Conservation (phyloP, 2,888 invertebrate species). For the Acanthococcus lagerstroemiae region DNA sequence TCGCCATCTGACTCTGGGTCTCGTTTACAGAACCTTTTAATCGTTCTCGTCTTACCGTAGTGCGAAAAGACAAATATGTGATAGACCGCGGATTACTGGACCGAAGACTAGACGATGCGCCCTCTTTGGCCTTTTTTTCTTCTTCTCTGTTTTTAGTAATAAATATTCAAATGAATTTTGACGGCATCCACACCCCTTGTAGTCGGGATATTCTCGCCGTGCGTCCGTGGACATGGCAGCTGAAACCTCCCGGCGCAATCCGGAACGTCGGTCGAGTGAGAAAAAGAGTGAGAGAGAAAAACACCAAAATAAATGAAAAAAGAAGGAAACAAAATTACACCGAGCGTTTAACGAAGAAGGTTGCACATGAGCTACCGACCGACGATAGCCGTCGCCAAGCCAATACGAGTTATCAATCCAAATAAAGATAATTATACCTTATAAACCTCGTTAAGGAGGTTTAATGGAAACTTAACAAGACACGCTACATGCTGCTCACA, state of each 20-base stretch:
- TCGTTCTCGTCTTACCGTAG: no score
- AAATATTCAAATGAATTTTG: no score
- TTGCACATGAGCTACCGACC: conserved; percentile 5
- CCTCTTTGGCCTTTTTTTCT: no score
- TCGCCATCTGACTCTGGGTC: no score
- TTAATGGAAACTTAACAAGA: conserved; percentile 29
- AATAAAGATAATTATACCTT: conserved; percentile 27
- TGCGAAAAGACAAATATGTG: no score
- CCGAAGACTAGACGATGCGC: no score
- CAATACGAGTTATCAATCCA: conserved; percentile 22
- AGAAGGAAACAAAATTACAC: conserved; percentile 9
- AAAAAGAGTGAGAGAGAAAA: not conserved
- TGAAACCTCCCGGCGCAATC: conserved; percentile 21
- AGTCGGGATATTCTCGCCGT: no score
- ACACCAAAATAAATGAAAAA: not conserved
- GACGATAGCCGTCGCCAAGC: conserved; percentile 8
- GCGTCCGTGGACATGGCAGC: conserved; percentile 8
- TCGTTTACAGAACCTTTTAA: no score
- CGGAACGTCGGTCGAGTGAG: not conserved
- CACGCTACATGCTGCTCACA: not conserved
- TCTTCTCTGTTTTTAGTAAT: no score
- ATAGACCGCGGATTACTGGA: no score
- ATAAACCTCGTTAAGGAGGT: conserved; percentile 22
- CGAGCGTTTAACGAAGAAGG: not conserved
- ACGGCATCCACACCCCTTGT: no score